A percentile compares a stretch with the other conserved stretches of the same genome.
phyloP scores from a whole-genome alignment of 2,888 invertebrate species.

The Sarcophaga carnaria region DNA sequence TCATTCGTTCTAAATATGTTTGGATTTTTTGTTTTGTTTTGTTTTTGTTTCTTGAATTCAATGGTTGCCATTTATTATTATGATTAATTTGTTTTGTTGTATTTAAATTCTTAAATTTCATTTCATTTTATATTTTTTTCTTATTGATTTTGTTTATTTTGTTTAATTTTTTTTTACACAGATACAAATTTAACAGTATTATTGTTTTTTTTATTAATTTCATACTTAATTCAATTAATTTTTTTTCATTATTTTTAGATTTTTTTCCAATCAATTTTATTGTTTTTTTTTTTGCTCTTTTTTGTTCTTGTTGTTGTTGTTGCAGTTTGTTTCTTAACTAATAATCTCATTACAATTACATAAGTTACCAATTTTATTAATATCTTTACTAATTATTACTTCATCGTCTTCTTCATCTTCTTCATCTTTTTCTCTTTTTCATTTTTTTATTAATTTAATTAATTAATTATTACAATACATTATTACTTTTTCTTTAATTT shows the following conservation, averaged over 20 bases:
- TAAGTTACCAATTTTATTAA: slow-evolving; percentile 59
- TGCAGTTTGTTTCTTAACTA: slow-evolving; percentile 65
- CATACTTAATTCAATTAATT: slow-evolving; percentile 58
- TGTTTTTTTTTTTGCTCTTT: slow-evolving; percentile 64
- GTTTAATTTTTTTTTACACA: slow-evolving; percentile 58
- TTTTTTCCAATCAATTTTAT: slow-evolving; percentile 61
- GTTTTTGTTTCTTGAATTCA: slow-evolving; percentile 43
- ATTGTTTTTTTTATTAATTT: slow-evolving; percentile 67
- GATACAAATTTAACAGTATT: slow-evolving; percentile 68
- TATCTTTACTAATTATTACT: slow-evolving; percentile 43
- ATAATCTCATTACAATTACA: slow-evolving; percentile 66
- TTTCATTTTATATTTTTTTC: slow-evolving; percentile 58
- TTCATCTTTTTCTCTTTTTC: background rate
- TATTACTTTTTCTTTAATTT: slow-evolving; percentile 51
- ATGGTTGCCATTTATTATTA: slow-evolving; percentile 72
- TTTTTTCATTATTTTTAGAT: slow-evolving; percentile 15
- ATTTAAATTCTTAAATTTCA: slow-evolving; percentile 70
- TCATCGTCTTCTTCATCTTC: background rate
- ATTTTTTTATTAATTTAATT: background rate
- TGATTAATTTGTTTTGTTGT: slow-evolving; percentile 69
- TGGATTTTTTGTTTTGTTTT: slow-evolving; percentile 34
- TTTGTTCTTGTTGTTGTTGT: slow-evolving; percentile 55
- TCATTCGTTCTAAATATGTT: slow-evolving; percentile 61
- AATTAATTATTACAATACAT: background rate
- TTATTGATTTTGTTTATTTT: slow-evolving; percentile 53